phyloP scores from a whole-genome alignment of 2,888 invertebrate species.

The Tipula unca region DNA sequence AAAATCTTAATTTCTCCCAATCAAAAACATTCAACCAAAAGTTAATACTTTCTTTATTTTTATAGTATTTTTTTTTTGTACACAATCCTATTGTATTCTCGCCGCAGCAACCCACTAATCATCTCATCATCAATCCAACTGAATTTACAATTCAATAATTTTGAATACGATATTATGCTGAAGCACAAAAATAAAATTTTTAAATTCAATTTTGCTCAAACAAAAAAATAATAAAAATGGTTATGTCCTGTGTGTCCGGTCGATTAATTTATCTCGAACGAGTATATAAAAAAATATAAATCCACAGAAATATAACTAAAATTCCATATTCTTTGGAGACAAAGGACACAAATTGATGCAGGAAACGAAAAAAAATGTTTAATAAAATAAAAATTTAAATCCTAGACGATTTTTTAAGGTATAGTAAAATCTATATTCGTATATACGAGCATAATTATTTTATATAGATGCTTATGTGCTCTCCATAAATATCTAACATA shows the following conservation, averaged over 20 bases:
- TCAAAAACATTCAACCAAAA: slow-evolving; percentile 14
- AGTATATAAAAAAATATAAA: neutral
- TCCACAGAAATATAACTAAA: neutral
- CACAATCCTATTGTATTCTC: neutral
- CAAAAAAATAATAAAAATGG: neutral
- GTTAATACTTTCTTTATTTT: neutral
- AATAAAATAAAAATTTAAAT: neutral
- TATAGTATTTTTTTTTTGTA: neutral
- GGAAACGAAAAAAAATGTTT: neutral
- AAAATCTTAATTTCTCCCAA: neutral
- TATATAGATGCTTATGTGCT: no score
- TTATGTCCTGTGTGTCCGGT: neutral
- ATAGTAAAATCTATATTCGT: no score
- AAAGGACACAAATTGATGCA: neutral
- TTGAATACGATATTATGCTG: neutral
- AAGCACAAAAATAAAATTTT: neutral
- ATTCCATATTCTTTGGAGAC: neutral
- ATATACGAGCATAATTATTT: neutral
- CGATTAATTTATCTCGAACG: neutral
- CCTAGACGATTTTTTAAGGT: neutral
- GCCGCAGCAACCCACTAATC: neutral
- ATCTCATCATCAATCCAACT: neutral
- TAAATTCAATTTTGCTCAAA: neutral
- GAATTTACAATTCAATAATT: slow-evolving; percentile 2
- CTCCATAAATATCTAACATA: no score